A percentile compares a stretch with the other conserved stretches of the same genome.
Conservation (phyloP, 2,888 invertebrate genomes). For the Dicyrtoma fusca region DNA sequence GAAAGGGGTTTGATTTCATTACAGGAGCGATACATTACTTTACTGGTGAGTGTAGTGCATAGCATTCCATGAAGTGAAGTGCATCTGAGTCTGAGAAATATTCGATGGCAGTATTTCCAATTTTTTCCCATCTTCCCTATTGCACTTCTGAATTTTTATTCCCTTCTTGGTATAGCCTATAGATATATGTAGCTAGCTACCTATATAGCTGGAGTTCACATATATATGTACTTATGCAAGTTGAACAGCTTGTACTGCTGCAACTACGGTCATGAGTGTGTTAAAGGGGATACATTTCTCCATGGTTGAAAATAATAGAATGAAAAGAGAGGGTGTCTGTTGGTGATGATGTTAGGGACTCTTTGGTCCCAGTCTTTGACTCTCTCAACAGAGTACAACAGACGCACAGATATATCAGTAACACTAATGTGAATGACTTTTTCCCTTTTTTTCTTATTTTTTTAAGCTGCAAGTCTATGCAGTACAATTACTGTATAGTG, state of each 20-base stretch:
- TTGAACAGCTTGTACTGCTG: too few species aligned
- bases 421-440: too few species aligned
- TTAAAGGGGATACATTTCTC: constrained; percentile 11
- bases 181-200: too few species aligned
- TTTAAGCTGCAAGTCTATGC: neutral
- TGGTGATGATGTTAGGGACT: neutral
- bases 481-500: too few species aligned
- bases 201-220: too few species aligned
- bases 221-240: too few species aligned
- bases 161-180: neutral
- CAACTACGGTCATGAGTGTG: neutral
- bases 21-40: constrained; percentile 23
- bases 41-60: too few species aligned
- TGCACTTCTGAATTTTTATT: too few species aligned
- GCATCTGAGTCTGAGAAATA: constrained; percentile 4
- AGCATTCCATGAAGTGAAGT: constrained; percentile 21
- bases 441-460: neutral
- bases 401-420: too few species aligned
- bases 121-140: neutral
- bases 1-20: constrained; percentile 43
- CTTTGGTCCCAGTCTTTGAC: neutral
- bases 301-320: constrained; percentile 12
- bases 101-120: neutral
- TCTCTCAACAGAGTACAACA: too few species aligned
- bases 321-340: constrained; percentile 9